A percentile compares a stretch with the other conserved stretches of the same genome.
phyloP scores from a whole-genome alignment of 2,113 vertebrate genomes.

The Dendropsophus ebraccatus region DNA sequence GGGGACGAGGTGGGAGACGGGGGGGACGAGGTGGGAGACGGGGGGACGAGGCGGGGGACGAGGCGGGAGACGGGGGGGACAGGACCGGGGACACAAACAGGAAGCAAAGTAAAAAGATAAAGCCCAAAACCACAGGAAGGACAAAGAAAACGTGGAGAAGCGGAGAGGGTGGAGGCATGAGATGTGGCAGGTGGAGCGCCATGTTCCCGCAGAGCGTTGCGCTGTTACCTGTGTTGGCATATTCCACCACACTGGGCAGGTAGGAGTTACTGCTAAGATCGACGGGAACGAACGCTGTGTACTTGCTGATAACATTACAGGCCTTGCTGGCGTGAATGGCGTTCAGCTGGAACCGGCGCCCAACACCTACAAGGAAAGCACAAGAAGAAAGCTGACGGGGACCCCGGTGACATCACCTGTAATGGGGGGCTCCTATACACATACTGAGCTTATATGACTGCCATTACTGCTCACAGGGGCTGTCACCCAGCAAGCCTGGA shows the following conservation, averaged over 20 bases:
- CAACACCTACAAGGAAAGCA: constrained; percentile 73
- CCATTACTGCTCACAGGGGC: too few species aligned
- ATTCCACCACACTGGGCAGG: constrained; percentile 80
- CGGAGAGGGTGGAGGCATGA: too few species aligned
- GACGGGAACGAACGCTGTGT: constrained; percentile 84
- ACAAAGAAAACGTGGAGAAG: too few species aligned
- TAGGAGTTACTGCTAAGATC: constrained; percentile 87
- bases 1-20: too few species aligned
- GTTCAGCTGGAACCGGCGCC: constrained; percentile 82
- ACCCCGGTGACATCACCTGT: background rate
- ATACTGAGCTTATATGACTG: too few species aligned
- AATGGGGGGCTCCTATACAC: too few species aligned
- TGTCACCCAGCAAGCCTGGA: background rate
- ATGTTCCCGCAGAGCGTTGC: background rate
- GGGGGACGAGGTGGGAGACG: too few species aligned
- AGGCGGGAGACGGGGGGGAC: too few species aligned
- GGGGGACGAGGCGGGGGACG: too few species aligned
- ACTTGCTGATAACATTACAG: constrained; percentile 93
- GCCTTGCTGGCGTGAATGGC: constrained; percentile 91
- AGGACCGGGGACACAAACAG: constrained; percentile 10
- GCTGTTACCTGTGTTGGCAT: constrained; percentile 79
- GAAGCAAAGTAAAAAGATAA: too few species aligned
- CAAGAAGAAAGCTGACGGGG: fast-evolving
- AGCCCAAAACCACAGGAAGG: too few species aligned
- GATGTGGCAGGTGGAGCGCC: too few species aligned